Evolutionary conservation across 2,113 vertebrate species (phyloP).

Genomic region (Triplophysa siluroides): DNA sequence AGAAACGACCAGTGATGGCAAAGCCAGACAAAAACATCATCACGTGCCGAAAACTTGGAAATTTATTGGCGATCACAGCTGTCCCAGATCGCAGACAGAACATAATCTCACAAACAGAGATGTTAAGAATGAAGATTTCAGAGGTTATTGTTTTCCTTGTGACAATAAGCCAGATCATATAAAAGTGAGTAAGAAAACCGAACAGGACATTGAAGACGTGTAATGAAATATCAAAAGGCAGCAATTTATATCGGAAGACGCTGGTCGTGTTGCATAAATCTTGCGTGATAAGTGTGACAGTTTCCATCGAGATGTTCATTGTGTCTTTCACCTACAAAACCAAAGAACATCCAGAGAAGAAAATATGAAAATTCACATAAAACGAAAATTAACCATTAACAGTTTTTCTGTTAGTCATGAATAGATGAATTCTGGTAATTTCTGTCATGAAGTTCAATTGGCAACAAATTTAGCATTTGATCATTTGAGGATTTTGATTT

Average conservation of each 20-base stretch:
- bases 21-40: too few relatives aligned
- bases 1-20: too few relatives aligned
- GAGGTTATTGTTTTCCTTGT: constrained; percentile 2
- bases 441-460: too few relatives aligned
- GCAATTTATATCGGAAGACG: not conserved
- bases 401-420: too few relatives aligned
- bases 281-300: not conserved
- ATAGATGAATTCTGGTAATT: too few relatives aligned
- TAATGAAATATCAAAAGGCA: not conserved
- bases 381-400: too few relatives aligned
- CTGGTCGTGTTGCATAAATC: not conserved
- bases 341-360: too few relatives aligned
- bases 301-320: constrained; percentile 39
- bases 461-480: too few relatives aligned
- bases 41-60: not conserved
- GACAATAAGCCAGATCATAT: constrained; percentile 46
- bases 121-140: constrained; percentile 43
- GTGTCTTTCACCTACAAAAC: not conserved
- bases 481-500: too few relatives aligned
- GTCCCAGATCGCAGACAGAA: not conserved
- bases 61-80: not conserved
- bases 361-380: not conserved
- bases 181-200: constrained; percentile 18
- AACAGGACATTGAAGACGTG: not conserved
- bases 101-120: constrained; percentile 37